Conservation (phyloP, 2,113 vertebrate species). For the Calyptomena viridis region DNA sequence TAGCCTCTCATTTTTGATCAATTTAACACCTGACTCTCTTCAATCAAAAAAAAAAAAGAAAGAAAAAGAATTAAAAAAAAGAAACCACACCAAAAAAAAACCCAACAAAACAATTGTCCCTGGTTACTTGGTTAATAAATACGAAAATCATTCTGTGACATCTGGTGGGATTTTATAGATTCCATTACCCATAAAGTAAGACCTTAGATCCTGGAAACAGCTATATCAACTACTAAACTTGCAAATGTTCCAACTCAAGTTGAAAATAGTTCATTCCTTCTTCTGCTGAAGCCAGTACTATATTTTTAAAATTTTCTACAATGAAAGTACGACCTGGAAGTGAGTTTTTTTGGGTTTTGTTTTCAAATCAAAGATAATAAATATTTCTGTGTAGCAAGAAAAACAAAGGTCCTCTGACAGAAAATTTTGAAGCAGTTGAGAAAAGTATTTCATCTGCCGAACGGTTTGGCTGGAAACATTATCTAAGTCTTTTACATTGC, state of each 20-base stretch:
- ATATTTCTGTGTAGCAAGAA: neutral
- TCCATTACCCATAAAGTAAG: neutral
- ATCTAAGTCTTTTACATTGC: neutral
- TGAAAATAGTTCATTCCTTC: neutral
- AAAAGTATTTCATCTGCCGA: neutral
- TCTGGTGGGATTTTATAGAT: neutral
- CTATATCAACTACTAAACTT: neutral
- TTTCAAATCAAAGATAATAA: neutral
- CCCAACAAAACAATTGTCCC: neutral
- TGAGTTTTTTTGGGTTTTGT: neutral
- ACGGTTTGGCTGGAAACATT: neutral
- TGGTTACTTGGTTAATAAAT: neutral
- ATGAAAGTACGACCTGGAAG: neutral
- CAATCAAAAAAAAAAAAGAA: neutral
- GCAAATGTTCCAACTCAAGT: neutral
- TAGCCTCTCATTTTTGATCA: neutral
- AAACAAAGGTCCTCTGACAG: neutral
- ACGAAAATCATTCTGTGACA: neutral
- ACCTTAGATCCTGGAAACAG: neutral
- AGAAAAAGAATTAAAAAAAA: no score
- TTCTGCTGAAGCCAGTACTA: neutral
- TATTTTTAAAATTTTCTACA: neutral
- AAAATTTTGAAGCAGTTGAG: neutral
- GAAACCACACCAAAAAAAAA: no score
- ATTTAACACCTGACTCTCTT: neutral